A percentile compares a stretch with the other conserved stretches of the same genome.
Evolutionary conservation across 2,113 vertebrate species (phyloP).

Genomic region (Cavia aperea): DNA sequence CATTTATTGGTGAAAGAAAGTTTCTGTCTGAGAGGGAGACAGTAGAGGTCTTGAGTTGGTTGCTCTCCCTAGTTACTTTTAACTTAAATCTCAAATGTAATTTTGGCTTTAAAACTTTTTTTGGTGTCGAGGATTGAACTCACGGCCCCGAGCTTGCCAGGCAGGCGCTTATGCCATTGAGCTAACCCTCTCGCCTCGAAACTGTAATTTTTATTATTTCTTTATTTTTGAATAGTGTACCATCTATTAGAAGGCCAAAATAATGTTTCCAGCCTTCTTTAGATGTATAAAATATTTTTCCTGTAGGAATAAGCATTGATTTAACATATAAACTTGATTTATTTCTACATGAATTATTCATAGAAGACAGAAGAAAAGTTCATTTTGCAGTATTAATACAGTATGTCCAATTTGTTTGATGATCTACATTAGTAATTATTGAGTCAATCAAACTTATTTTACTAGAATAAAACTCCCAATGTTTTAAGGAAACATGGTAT

Average conservation of each 20-base stretch:
- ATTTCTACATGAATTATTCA: slow-evolving; percentile 17
- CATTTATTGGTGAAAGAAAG: no score
- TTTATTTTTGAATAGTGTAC: slow-evolving; percentile 28
- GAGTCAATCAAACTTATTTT: not conserved
- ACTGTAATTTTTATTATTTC: slow-evolving; percentile 11
- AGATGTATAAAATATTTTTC: slow-evolving; percentile 12
- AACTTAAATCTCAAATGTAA: not conserved
- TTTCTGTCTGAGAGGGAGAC: no score
- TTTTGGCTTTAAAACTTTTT: slow-evolving; percentile 13
- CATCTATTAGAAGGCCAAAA: not conserved
- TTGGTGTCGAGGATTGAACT: no score
- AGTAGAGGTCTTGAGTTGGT: no score
- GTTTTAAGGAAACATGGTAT: slow-evolving; percentile 7
- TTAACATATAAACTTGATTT: slow-evolving; percentile 1
- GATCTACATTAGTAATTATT: slow-evolving; percentile 29
- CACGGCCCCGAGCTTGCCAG: no score
- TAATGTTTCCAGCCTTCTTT: not conserved
- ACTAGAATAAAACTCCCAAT: slow-evolving; percentile 31
- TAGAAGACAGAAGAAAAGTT: not conserved
- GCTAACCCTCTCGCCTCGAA: no score
- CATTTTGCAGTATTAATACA: slow-evolving; percentile 8
- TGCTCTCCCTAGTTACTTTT: not conserved
- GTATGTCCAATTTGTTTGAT: slow-evolving; percentile 20
- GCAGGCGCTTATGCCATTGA: no score
- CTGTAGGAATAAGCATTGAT: not conserved